Evolutionary conservation across 2,888 invertebrate genomes (phyloP).

Genomic region (Andrena fulva): DNA sequence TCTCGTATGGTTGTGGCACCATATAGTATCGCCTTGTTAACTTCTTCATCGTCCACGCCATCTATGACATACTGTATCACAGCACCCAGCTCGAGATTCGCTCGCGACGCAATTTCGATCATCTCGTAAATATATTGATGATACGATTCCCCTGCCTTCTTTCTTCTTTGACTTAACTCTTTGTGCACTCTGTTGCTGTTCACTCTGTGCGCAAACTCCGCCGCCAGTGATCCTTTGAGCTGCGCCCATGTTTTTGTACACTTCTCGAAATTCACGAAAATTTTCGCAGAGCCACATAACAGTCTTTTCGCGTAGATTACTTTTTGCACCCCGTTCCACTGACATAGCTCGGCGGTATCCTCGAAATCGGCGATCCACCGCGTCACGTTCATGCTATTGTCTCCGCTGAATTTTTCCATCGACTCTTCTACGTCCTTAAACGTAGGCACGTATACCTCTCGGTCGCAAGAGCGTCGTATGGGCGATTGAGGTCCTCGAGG

Average conservation of each 20-base stretch:
- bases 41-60: constrained; percentile 41
- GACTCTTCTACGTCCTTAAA: constrained; percentile 11
- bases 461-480: not conserved
- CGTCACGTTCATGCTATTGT: not conserved
- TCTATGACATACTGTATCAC: constrained; percentile 55
- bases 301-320: not conserved
- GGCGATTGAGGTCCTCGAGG: not conserved
- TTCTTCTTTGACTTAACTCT: not conserved
- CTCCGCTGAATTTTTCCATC: not conserved
- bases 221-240: not conserved
- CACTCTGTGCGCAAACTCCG: not conserved
- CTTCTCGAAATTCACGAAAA: constrained; percentile 2
- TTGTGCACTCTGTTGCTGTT: constrained; percentile 2
- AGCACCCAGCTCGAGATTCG: constrained; percentile 36
- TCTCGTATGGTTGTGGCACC: constrained; percentile 45
- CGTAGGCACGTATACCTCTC: not conserved
- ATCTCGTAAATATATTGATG: constrained; percentile 7
- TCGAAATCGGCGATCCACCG: not conserved
- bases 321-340: constrained; percentile 5
- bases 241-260: not conserved
- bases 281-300: not conserved
- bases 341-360: constrained; percentile 1
- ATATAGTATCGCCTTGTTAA: no score
- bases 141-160: not conserved
- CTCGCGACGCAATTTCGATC: constrained; percentile 24